Evolutionary conservation across 2,888 invertebrate genomes (phyloP).

Genomic region (Rugalucina vietnamica): DNA sequence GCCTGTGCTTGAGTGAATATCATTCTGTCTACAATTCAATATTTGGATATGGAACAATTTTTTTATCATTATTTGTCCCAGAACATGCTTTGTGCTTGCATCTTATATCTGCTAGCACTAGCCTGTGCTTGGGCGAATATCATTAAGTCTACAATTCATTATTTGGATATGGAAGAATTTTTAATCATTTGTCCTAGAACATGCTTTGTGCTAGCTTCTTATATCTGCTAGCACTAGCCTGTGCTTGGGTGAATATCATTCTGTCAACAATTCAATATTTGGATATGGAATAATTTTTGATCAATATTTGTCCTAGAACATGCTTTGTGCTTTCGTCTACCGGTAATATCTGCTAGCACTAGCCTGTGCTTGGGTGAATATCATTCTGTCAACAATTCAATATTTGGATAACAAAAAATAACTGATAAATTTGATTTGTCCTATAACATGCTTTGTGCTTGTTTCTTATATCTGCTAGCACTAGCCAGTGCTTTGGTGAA

Average conservation of each 20-base stretch:
- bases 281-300: no score
- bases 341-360: conserved; percentile 20
- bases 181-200: background rate
- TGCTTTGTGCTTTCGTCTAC: background rate
- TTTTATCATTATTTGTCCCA: background rate
- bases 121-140: background rate
- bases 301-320: background rate
- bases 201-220: background rate
- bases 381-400: background rate
- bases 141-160: no score
- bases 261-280: background rate
- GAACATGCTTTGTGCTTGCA: background rate
- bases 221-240: background rate
- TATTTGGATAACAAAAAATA: background rate
- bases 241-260: background rate
- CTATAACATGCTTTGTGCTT: background rate
- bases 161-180: no score
- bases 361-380: conserved; percentile 17
- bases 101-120: background rate
- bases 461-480: conserved; percentile 22
- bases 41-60: no score
- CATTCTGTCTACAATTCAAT: no score
- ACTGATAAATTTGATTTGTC: background rate
- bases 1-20: background rate
- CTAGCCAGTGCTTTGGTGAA: conserved; percentile 36